phyloP scores from a whole-genome alignment of 2,888 invertebrate species.

The Pilophorus perplexus region DNA sequence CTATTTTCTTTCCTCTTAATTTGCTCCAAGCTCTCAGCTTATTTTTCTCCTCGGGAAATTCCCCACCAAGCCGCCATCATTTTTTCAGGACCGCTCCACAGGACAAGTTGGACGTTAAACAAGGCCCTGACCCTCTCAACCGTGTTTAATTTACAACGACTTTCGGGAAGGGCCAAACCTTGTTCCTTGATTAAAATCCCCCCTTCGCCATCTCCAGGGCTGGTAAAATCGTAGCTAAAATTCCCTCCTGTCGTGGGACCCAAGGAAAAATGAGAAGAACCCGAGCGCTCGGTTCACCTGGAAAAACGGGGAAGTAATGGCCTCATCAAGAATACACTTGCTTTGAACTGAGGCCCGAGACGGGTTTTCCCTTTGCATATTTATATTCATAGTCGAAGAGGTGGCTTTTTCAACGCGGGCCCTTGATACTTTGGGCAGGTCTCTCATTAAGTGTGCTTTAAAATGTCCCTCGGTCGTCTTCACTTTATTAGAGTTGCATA shows the following conservation, averaged over 20 bases:
- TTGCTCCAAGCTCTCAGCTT: no score
- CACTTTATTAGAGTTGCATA: no score
- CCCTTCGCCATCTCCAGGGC: no score
- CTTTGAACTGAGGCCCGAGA: slow-evolving; percentile 10
- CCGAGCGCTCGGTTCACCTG: no score
- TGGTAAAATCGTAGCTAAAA: no score
- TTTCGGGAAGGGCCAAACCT: neutral
- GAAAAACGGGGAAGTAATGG: neutral
- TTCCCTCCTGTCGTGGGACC: no score
- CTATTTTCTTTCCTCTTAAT: no score
- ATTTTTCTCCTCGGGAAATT: neutral
- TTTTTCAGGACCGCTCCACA: neutral
- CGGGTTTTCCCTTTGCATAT: neutral
- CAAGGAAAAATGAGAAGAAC: no score
- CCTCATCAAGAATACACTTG: slow-evolving; percentile 7
- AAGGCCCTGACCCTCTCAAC: neutral
- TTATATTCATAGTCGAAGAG: neutral
- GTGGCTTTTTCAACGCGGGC: no score
- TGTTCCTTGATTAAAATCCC: neutral
- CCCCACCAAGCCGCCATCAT: neutral
- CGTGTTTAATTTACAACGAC: neutral
- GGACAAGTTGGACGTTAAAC: neutral
- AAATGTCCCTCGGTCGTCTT: no score
- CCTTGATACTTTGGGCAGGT: no score
- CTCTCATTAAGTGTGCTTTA: no score